Evolutionary conservation across 2,797 vertebrate species (phyloP).

Genomic region (Paedocypris micromegethes): DNA sequence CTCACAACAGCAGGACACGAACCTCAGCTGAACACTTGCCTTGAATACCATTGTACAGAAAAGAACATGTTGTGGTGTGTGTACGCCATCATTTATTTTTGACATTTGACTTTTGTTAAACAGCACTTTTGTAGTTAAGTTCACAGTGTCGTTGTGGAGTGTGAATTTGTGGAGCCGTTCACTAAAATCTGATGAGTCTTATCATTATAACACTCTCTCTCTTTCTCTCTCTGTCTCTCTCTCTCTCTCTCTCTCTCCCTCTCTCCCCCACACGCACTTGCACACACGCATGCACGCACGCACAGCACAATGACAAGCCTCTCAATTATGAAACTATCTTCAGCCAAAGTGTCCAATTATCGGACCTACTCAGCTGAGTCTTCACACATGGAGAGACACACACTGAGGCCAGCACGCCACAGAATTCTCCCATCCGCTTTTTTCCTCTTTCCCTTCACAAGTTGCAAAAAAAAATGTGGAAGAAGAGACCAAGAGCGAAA

Average conservation of each 20-base stretch:
- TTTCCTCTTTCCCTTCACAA: slow-evolving; percentile 39
- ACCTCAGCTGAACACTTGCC: no score
- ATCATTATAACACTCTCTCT: slow-evolving; percentile 9
- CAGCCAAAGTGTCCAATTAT: slow-evolving; percentile 55
- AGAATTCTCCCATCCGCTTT: slow-evolving; percentile 38
- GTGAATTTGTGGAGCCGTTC: slow-evolving; percentile 29
- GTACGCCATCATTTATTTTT: no score
- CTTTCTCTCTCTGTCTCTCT: no score
- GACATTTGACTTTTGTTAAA: slow-evolving; percentile 6
- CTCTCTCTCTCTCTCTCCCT: no score
- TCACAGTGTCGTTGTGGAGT: slow-evolving; percentile 6
- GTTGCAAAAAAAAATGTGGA: slow-evolving; percentile 39
- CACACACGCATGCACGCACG: slow-evolving; percentile 38
- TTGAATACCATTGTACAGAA: no score
- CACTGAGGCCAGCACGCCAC: slow-evolving; percentile 40
- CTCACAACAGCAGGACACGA: no score
- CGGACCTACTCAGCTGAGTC: slow-evolving; percentile 52
- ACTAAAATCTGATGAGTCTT: slow-evolving; percentile 34
- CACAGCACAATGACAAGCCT: slow-evolving; percentile 38
- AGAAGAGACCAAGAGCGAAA: slow-evolving; percentile 40
- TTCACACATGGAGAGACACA: slow-evolving; percentile 47
- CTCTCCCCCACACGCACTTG: slow-evolving; percentile 18
- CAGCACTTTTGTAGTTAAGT: slow-evolving; percentile 15
- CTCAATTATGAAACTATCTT: slow-evolving; percentile 55
- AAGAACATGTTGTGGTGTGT: no score